Evolutionary conservation across 2,888 invertebrate species (phyloP).

Genomic region (Meganola albula): DNA sequence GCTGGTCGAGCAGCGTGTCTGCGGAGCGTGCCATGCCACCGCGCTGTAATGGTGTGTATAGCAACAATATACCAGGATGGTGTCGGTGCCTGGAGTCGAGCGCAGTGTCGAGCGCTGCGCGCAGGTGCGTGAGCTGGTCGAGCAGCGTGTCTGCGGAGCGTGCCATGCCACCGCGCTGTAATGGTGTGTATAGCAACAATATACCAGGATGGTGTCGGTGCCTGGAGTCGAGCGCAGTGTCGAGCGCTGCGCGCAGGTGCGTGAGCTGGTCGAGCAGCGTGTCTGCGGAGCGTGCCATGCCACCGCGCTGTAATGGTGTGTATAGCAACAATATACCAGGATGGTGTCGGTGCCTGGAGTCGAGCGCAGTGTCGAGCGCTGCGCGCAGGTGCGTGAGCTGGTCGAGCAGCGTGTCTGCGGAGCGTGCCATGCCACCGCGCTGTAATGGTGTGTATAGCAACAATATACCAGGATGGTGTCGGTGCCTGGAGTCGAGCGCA

Average conservation of each 20-base stretch:
- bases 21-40: slow-evolving; percentile 78
- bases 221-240: slow-evolving; percentile 88
- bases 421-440: slow-evolving; percentile 56
- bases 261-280: slow-evolving; percentile 95
- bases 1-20: slow-evolving; percentile 94
- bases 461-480: slow-evolving; percentile 37
- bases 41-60: slow-evolving; percentile 6
- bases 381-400: slow-evolving; percentile 92
- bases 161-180: slow-evolving; percentile 80
- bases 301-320: slow-evolving; percentile 63
- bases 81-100: slow-evolving; percentile 82
- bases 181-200: slow-evolving; percentile 22
- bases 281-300: slow-evolving; percentile 90
- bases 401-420: slow-evolving; percentile 93
- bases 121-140: slow-evolving; percentile 94
- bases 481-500: slow-evolving; percentile 83
- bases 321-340: neutral
- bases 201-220: slow-evolving; percentile 23
- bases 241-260: slow-evolving; percentile 90
- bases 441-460: neutral
- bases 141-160: slow-evolving; percentile 93
- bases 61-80: slow-evolving; percentile 43
- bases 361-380: slow-evolving; percentile 91
- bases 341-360: slow-evolving; percentile 67
- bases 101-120: slow-evolving; percentile 92